phyloP scores from a whole-genome alignment of 2,797 vertebrate species.

The Lerista edwardsae region DNA sequence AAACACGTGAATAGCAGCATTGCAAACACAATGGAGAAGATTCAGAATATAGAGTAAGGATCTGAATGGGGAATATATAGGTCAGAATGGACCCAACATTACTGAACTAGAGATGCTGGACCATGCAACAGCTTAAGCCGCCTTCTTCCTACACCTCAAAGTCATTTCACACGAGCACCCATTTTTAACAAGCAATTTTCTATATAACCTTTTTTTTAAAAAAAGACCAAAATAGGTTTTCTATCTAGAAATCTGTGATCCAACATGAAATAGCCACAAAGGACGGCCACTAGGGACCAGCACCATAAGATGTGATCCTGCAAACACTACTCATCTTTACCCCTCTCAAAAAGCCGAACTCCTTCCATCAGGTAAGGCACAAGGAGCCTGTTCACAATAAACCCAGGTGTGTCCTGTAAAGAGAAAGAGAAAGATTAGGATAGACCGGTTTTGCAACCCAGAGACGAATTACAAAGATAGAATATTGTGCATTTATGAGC shows the following conservation, averaged over 20 bases:
- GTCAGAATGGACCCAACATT: neutral
- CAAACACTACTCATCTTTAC: constrained; percentile 68
- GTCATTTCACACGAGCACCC: neutral
- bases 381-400: constrained; percentile 94
- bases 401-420: constrained; percentile 92
- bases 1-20: neutral
- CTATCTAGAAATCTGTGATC: neutral
- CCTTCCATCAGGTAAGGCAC: constrained; percentile 93
- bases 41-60: neutral
- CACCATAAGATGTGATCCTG: constrained; percentile 7
- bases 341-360: constrained; percentile 89
- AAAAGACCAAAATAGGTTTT: too few species aligned
- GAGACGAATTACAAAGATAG: neutral
- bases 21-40: neutral
- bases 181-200: neutral
- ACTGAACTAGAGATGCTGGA: neutral
- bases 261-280: neutral
- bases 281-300: neutral
- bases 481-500: neutral
- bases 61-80: too few species aligned
- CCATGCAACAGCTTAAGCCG: neutral
- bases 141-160: too few species aligned
- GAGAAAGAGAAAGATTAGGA: constrained; percentile 27
- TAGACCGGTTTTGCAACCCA: constrained; percentile 11
- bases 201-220: neutral